A percentile compares a stretch with the other conserved stretches of the same genome.
Conservation (phyloP, 2,113 vertebrate genomes). For the Bujurquina vittata region DNA sequence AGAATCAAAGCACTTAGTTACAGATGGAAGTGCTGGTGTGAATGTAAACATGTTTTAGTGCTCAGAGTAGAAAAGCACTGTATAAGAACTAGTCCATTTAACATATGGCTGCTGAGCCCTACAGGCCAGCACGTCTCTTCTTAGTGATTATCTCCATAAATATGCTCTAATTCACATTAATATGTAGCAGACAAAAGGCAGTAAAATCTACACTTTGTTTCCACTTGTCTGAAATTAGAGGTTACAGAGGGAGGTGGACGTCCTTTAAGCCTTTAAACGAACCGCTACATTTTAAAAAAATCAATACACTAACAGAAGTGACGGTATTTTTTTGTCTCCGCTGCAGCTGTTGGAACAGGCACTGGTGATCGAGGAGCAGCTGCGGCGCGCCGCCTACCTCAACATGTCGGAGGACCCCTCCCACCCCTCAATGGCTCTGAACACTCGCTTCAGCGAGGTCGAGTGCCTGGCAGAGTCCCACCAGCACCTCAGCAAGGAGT, state of each 20-base stretch:
- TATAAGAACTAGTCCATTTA: no score
- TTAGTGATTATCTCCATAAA: no score
- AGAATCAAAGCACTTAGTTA: no score
- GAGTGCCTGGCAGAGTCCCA: constrained; percentile 97
- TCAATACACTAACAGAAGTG: neutral
- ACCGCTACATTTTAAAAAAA: neutral
- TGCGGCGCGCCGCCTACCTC: constrained; percentile 94
- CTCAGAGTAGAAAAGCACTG: no score
- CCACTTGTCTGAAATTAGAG: neutral
- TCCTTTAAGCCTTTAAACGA: neutral
- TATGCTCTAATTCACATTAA: no score
- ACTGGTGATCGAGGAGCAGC: constrained; percentile 95
- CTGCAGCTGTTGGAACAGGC: constrained; percentile 93
- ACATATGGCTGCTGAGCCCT: no score
- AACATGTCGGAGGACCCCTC: constrained; percentile 98
- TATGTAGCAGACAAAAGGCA: no score
- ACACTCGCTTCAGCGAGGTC: constrained; percentile 96
- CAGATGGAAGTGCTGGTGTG: no score
- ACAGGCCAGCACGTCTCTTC: no score
- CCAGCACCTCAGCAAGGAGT: constrained; percentile 97
- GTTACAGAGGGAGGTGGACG: rapidly evolving
- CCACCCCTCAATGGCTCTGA: constrained; percentile 96
- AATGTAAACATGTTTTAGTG: no score
- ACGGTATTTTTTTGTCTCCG: neutral
- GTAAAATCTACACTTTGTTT: no score